A percentile compares a stretch with the other conserved stretches of the same genome.
These are phyloP conservation scores for Elysia crispata DNA, from an alignment of 2,888 invertebrate species.

Conservation along the genomic window DNA sequence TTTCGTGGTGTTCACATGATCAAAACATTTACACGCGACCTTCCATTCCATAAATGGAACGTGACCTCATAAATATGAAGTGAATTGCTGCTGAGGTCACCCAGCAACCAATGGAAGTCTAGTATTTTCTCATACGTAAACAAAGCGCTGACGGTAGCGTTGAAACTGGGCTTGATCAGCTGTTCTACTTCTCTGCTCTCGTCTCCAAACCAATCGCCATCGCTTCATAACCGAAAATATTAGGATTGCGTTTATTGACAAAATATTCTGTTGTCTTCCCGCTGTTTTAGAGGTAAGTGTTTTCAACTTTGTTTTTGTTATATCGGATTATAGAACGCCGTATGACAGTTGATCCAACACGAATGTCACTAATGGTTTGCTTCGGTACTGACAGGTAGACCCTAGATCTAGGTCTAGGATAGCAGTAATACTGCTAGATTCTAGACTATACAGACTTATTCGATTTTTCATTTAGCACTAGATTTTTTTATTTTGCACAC, in stretches of 20 bases:
- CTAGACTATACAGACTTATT: too few relatives aligned
- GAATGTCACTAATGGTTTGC: too few relatives aligned
- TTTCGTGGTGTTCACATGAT: slow-evolving; percentile 51
- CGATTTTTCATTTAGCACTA: too few relatives aligned
- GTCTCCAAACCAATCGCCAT: not conserved
- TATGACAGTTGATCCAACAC: not conserved
- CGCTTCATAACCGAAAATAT: not conserved
- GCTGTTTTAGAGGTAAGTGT: not conserved
- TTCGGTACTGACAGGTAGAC: too few relatives aligned
- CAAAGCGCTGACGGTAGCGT: slow-evolving; percentile 56
- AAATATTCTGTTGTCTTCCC: not conserved
- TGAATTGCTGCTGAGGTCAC: slow-evolving; percentile 52
- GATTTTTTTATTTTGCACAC: too few relatives aligned
- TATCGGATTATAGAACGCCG: not conserved
- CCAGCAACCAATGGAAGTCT: slow-evolving; percentile 52
- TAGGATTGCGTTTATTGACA: not conserved
- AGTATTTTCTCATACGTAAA: slow-evolving; percentile 50
- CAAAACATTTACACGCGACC: slow-evolving; percentile 53
- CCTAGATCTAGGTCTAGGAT: too few relatives aligned
- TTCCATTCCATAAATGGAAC: slow-evolving; percentile 50
- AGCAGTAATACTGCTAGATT: too few relatives aligned
- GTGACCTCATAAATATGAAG: slow-evolving; percentile 64
- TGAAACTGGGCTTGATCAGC: slow-evolving; percentile 54
- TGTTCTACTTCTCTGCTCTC: slow-evolving; percentile 46
- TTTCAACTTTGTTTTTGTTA: not conserved